Percentiles rank a stretch among this genome's conserved stretches.
Evolutionary conservation across 2,888 invertebrate species (phyloP).

Genomic region (Acholoe squamosa): DNA sequence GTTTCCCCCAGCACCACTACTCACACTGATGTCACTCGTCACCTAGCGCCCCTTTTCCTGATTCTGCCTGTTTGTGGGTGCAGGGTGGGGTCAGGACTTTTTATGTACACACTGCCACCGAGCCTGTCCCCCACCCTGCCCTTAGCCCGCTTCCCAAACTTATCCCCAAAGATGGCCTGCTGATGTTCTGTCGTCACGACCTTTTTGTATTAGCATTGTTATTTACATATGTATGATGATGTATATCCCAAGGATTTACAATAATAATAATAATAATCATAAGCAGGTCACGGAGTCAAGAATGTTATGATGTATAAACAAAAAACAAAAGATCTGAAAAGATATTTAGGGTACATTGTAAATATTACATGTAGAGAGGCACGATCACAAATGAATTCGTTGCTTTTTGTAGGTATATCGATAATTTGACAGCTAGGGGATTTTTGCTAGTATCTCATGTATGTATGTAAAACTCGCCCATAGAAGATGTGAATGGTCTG

Average conservation of each 20-base stretch:
- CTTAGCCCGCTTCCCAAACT: conserved; percentile 39
- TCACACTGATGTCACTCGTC: background rate
- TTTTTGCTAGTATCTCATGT: conserved; percentile 50
- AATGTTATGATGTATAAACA: background rate
- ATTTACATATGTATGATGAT: conserved; percentile 6
- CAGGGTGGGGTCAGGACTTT: conserved; percentile 17
- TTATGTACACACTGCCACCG: conserved; percentile 19
- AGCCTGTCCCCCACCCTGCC: background rate
- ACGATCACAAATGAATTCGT: conserved; percentile 4
- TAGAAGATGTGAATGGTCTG: background rate
- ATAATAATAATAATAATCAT: background rate
- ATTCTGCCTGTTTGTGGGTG: background rate
- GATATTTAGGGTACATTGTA: conserved; percentile 60
- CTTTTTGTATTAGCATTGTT: conserved; percentile 55
- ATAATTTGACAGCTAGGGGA: conserved; percentile 49
- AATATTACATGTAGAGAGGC: conserved; percentile 49
- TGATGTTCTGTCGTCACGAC: conserved; percentile 46
- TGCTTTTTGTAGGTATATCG: conserved; percentile 45
- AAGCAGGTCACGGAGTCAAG: background rate
- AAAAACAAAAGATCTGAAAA: conserved; percentile 59
- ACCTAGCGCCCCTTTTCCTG: background rate
- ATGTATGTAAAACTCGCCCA: conserved; percentile 31
- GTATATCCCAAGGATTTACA: background rate
- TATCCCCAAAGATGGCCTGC: conserved; percentile 57
- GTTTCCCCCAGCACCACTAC: background rate